phyloP scores from a whole-genome alignment of 53 echinoderm and acorn worm species.

The Patiria pectinifera region DNA sequence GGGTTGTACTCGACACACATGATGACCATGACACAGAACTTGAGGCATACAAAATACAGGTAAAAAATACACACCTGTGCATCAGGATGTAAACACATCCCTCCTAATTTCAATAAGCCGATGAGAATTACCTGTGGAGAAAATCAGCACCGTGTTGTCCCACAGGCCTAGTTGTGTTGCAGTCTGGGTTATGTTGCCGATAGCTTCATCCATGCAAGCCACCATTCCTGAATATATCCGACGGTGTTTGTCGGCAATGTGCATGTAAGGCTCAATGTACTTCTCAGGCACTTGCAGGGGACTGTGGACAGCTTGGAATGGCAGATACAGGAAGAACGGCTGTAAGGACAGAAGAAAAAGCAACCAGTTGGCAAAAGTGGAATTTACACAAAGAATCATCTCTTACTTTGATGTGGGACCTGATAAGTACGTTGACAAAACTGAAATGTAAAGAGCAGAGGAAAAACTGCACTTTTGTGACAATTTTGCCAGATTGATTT shows the following conservation, averaged over 20 bases:
- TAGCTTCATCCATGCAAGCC: constrained; percentile 89
- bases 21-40: too few relatives aligned
- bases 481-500: too few relatives aligned
- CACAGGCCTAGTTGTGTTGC: constrained; percentile 74
- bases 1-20: too few relatives aligned
- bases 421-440: too few relatives aligned
- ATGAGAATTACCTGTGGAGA: constrained; percentile 76
- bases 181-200: constrained; percentile 83
- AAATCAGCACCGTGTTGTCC: constrained; percentile 83
- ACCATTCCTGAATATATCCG: constrained; percentile 86
- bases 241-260: constrained; percentile 60
- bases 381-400: background rate
- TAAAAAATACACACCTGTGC: too few relatives aligned
- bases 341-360: constrained; percentile 20
- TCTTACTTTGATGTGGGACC: too few relatives aligned
- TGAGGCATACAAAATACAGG: too few relatives aligned
- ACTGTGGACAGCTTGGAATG: constrained; percentile 88
- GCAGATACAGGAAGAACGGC: constrained; percentile 87
- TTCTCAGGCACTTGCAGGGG: constrained; percentile 75
- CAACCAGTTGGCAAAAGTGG: background rate
- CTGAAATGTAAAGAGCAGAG: too few relatives aligned
- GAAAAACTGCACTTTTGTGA: too few relatives aligned
- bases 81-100: too few relatives aligned
- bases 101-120: too few relatives aligned
- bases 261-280: constrained; percentile 68